Conservation (phyloP, 2,797 vertebrate genomes). For the Sebastes steindachneri region DNA sequence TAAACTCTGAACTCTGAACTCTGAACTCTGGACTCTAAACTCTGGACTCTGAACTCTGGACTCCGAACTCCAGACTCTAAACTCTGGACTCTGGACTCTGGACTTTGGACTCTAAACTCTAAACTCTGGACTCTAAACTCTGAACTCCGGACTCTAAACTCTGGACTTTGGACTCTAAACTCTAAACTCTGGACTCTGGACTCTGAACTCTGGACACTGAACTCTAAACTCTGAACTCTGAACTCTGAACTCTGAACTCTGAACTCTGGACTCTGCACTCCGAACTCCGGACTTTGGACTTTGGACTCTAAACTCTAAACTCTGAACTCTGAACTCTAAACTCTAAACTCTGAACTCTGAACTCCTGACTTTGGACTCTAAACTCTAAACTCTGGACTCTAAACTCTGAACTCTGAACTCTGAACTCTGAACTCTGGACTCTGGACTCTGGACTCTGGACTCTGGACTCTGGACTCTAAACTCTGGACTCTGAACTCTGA, state of each 20-base stretch:
- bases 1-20: too few relatives aligned
- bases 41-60: rapidly evolving
- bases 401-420: rapidly evolving
- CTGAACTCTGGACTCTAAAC: too few relatives aligned
- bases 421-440: too few relatives aligned
- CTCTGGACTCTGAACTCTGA: rapidly evolving
- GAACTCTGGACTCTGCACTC: too few relatives aligned
- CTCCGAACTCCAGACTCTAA: rapidly evolving
- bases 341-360: rapidly evolving
- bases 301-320: rapidly evolving
- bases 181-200: too few relatives aligned
- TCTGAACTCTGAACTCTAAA: rapidly evolving
- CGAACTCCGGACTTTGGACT: rapidly evolving
- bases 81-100: too few relatives aligned
- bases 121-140: too few relatives aligned
- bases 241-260: rapidly evolving
- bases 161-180: rapidly evolving
- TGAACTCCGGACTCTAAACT: rapidly evolving
- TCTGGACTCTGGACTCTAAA: rapidly evolving
- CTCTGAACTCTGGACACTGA: too few relatives aligned
- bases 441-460: rapidly evolving
- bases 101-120: rapidly evolving
- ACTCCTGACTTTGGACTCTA: rapidly evolving
- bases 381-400: rapidly evolving
- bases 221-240: too few relatives aligned